phyloP scores from a whole-genome alignment of 2,113 vertebrate genomes.

The Talpa occidentalis region DNA sequence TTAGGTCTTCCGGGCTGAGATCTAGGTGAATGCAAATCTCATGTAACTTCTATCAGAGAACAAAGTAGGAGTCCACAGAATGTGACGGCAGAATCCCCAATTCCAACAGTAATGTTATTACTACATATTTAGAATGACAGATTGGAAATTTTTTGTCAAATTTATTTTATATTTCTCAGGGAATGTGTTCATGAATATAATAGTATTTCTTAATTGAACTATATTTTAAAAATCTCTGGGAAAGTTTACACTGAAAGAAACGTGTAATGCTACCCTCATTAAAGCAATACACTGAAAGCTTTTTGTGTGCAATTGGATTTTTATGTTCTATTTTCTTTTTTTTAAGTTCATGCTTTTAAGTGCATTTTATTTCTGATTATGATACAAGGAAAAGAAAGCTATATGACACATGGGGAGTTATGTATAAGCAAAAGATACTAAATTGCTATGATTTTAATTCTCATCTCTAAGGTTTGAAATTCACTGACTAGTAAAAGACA shows the following conservation, averaged over 20 bases:
- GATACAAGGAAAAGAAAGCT: background rate
- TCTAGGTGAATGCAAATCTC: background rate
- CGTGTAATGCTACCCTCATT: background rate
- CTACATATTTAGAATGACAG: background rate
- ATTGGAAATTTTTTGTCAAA: conserved; percentile 31
- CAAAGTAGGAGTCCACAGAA: background rate
- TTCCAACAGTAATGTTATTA: background rate
- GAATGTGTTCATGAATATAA: background rate
- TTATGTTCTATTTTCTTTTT: background rate
- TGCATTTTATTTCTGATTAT: background rate
- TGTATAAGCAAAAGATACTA: background rate
- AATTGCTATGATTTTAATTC: background rate
- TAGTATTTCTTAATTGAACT: background rate
- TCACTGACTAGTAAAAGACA: background rate
- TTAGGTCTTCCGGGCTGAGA: background rate
- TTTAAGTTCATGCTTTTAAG: too few species aligned
- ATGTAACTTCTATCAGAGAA: background rate
- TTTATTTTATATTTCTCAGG: background rate
- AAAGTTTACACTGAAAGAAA: background rate
- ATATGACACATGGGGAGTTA: background rate
- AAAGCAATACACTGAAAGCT: background rate
- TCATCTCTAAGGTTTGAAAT: conserved; percentile 4
- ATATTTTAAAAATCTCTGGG: conserved; percentile 20
- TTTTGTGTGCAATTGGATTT: background rate
- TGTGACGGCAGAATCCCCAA: background rate